Conservation (phyloP, 1,140 invertebrate species). For the Zaprionus taronus region DNA sequence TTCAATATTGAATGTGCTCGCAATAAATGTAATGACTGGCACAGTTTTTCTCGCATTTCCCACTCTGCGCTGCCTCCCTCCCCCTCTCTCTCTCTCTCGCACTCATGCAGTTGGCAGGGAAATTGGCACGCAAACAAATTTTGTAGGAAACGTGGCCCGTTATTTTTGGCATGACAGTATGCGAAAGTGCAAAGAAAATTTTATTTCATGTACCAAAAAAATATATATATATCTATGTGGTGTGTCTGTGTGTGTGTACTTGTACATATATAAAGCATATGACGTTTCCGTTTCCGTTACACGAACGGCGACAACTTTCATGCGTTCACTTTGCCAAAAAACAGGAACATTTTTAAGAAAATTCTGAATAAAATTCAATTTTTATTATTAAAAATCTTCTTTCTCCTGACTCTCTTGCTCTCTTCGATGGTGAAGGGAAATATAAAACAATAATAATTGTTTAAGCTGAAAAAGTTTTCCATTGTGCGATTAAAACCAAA, state of each 20-base stretch:
- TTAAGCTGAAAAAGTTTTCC: not conserved
- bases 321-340: conserved; percentile 51
- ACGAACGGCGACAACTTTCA: conserved; percentile 48
- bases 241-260: conserved; percentile 37
- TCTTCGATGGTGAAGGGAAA: not conserved
- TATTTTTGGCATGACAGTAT: conserved; percentile 70
- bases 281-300: conserved; percentile 75
- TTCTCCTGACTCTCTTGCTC: not conserved
- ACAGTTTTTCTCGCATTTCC: conserved; percentile 63
- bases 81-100: not conserved
- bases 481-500: not conserved
- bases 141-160: conserved; percentile 78
- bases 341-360: not conserved
- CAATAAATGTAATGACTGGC: conserved; percentile 83
- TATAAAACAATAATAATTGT: conserved; percentile 2
- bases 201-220: conserved; percentile 35
- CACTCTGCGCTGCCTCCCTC: not conserved
- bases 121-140: conserved; percentile 82
- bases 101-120: conserved; percentile 40
- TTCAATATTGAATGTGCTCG: conserved; percentile 81
- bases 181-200: conserved; percentile 56
- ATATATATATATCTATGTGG: conserved; percentile 32
- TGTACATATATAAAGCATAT: conserved; percentile 61
- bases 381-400: conserved; percentile 7
- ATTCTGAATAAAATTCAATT: conserved; percentile 6